A percentile compares a stretch with the other conserved stretches of the same genome.
Evolutionary conservation across 2,888 invertebrate genomes (phyloP).

Genomic region (Dryococelus australis): DNA sequence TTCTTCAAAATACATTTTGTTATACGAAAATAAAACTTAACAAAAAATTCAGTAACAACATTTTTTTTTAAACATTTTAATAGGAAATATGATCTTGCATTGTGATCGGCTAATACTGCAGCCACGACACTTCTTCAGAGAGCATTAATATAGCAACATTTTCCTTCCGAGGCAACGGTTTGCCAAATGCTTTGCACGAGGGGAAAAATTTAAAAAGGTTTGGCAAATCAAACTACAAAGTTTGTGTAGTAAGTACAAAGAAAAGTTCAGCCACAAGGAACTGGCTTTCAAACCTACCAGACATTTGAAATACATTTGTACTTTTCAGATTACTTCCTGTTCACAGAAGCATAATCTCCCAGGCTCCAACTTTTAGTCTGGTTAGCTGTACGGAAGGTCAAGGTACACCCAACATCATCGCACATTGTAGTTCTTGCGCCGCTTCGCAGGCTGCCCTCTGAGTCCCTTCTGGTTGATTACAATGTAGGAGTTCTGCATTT

Average conservation of each 20-base stretch:
- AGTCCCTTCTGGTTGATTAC: constrained; percentile 13
- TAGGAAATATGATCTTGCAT: background rate
- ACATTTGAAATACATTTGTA: background rate
- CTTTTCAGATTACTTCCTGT: background rate
- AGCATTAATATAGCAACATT: background rate
- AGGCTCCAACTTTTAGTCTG: background rate
- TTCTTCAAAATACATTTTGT: background rate
- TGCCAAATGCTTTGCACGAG: background rate
- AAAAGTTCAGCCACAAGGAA: background rate
- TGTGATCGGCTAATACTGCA: background rate
- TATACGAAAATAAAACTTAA: background rate
- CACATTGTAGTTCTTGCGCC: constrained; percentile 19
- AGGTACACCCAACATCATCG: constrained; percentile 24
- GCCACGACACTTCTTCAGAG: background rate
- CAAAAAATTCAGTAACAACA: too few species aligned
- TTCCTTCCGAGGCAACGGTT: background rate
- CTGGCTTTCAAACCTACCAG: background rate
- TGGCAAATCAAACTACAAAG: background rate
- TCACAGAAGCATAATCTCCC: background rate
- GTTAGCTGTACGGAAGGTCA: background rate
- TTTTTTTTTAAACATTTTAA: too few species aligned
- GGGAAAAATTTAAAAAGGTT: background rate
- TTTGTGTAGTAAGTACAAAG: background rate
- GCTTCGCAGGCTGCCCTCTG: background rate
- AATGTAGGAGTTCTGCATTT: background rate